A percentile compares a stretch with the other conserved stretches of the same genome.
Evolutionary conservation across 2,797 vertebrate species (phyloP).

Genomic region (Hoplostethus atlanticus): DNA sequence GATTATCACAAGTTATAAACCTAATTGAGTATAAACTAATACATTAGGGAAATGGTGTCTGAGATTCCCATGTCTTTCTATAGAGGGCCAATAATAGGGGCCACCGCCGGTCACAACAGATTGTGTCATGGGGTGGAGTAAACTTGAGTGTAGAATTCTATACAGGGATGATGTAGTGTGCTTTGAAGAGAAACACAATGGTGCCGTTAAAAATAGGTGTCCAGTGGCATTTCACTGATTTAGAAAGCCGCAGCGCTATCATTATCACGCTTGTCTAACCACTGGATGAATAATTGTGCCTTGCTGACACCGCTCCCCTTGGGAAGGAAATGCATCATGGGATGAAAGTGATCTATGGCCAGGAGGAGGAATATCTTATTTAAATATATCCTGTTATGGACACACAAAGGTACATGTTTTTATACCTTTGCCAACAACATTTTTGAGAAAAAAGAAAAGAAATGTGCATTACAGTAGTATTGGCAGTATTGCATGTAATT

Average conservation of each 20-base stretch:
- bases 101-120: constrained; percentile 17
- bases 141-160: constrained; percentile 50
- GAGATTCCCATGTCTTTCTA: background rate
- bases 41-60: background rate
- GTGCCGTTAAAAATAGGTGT: constrained; percentile 34
- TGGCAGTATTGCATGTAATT: too few relatives aligned
- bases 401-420: constrained; percentile 5
- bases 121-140: constrained; percentile 51
- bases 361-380: constrained; percentile 1
- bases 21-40: too few relatives aligned
- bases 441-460: too few relatives aligned
- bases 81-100: background rate
- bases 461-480: too few relatives aligned
- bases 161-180: constrained; percentile 53
- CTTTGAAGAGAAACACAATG: constrained; percentile 64
- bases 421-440: background rate
- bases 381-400: constrained; percentile 19
- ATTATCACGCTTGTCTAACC: constrained; percentile 27
- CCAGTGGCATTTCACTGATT: constrained; percentile 40
- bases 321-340: constrained; percentile 28
- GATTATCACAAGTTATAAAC: too few relatives aligned
- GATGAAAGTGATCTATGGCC: constrained; percentile 39
- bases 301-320: constrained; percentile 27
- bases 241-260: constrained; percentile 32
- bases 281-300: constrained; percentile 44